Evolutionary conservation across 2,888 invertebrate species (phyloP), one percentile per base, ranked within the genome.

Genomic region (Choreutis nemorana): DNA sequence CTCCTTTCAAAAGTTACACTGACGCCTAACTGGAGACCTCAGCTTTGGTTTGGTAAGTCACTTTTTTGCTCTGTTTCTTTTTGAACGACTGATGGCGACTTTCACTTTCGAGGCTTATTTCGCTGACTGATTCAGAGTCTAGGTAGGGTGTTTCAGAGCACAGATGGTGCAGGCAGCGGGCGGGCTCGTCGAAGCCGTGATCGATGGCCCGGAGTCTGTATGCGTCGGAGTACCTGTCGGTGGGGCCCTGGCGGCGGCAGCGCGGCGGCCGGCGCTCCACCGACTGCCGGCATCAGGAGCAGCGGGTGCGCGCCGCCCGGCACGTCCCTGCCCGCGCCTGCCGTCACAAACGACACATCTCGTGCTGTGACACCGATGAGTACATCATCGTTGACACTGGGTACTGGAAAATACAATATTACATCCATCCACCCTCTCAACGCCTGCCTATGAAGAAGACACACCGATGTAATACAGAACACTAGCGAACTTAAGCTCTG

Each of bases 291-390:
- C 75, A 73, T 75, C 77, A 72, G 47, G 77, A 72, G 36, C 72
- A 75, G 0, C 73, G 55, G 2, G 61, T 44, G 31, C 75, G 62
- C 23, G 63, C 56, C 13, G 59, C 55, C 9, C 70, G 62, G 39
- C 70, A 61, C 3, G 62, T 57, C 11, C 77, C 71, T 43, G 71
- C 67, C 39, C 80, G 68, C 28, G 79, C 78, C 48, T 83, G 82
- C 42, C 83, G 84, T 85, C 84, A 86, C 82, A 85, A 83, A n/a
- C 83, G 81, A 56, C 84, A 85, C 65, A 85, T 79, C 55, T 85
- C 86, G 44, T 85, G 85, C 50, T 84, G 84, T 22, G 83, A 80
- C 35, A 85, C 84, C 23, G 85, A 84, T 9, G 85, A 82, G 55
- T 86, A 86, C 70, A 79, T 80, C 78, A 78, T 78, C 32, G 78